phyloP scores from a whole-genome alignment of 2,797 vertebrate species.

The Tokudaia tokunoshimensis region DNA sequence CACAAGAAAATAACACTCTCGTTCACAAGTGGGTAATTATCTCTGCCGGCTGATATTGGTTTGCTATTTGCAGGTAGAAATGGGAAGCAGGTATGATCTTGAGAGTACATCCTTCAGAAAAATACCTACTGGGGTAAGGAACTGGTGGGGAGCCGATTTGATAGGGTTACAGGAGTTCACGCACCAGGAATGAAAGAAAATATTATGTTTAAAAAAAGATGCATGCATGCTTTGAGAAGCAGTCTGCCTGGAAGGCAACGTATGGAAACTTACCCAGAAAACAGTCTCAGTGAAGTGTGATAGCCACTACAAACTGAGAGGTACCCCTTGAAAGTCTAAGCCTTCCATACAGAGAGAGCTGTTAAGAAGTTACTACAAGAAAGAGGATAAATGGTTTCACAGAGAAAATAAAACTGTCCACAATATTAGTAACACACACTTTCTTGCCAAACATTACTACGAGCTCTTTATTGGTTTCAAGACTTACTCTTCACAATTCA shows the following conservation, averaged over 20 bases:
- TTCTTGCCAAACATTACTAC: background rate
- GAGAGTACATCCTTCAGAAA: constrained; percentile 81
- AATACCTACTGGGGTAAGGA: constrained; percentile 73
- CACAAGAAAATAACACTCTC: constrained; percentile 85
- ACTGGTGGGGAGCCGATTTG: constrained; percentile 79
- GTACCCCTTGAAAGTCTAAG: constrained; percentile 73
- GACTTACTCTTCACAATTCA: background rate
- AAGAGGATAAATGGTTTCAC: constrained; percentile 32
- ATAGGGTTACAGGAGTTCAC: constrained; percentile 73
- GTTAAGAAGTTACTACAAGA: constrained; percentile 16
- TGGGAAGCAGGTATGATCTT: constrained; percentile 85
- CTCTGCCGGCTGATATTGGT: constrained; percentile 85
- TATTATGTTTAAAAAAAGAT: constrained; percentile 79
- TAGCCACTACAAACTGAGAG: constrained; percentile 56
- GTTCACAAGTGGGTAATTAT: constrained; percentile 89
- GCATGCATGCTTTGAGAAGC: constrained; percentile 56
- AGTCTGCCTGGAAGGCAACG: constrained; percentile 73
- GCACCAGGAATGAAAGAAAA: constrained; percentile 77
- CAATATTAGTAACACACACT: background rate
- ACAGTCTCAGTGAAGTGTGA: constrained; percentile 67
- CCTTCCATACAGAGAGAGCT: background rate
- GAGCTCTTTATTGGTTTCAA: constrained; percentile 24
- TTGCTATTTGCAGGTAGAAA: constrained; percentile 87
- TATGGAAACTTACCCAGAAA: constrained; percentile 70
- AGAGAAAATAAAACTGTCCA: background rate